These are phyloP conservation scores for Platycheirus albimanus DNA, from an alignment of 2,888 invertebrate genomes.

Conservation along the genomic window DNA sequence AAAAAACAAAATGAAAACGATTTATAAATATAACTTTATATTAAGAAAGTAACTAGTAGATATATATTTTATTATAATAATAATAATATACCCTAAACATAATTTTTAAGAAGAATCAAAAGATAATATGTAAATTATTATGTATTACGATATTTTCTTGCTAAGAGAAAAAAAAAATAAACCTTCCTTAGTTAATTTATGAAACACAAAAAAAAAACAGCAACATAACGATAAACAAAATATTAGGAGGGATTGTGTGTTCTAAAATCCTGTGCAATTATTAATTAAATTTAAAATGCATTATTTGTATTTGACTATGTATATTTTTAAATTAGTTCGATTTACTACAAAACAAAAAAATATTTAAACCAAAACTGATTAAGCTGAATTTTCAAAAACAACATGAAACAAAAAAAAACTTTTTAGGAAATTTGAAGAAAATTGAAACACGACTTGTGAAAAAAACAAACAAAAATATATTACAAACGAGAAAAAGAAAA, in stretches of 20 bases:
- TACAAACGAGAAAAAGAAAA: no score
- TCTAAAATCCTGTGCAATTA: slow-evolving; percentile 66
- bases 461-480: slow-evolving; percentile 40
- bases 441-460: slow-evolving; percentile 39
- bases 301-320: slow-evolving; percentile 58
- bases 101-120: slow-evolving; percentile 62
- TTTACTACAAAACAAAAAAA: slow-evolving; percentile 35
- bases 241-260: slow-evolving; percentile 46
- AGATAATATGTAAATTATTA: slow-evolving; percentile 57
- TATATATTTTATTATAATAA: slow-evolving; percentile 70
- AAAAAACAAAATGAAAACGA: slow-evolving; percentile 47
- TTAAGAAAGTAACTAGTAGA: slow-evolving; percentile 64
- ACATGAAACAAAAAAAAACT: slow-evolving; percentile 52
- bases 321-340: slow-evolving; percentile 66
- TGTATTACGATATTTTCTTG: slow-evolving; percentile 44
- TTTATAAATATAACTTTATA: slow-evolving; percentile 56
- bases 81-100: slow-evolving; percentile 68
- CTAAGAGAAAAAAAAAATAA: slow-evolving; percentile 21
- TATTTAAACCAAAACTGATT: slow-evolving; percentile 33
- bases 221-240: slow-evolving; percentile 19
- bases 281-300: slow-evolving; percentile 65
- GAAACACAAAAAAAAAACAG: slow-evolving; percentile 36
- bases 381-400: slow-evolving; percentile 55
- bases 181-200: slow-evolving; percentile 62
- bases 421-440: no score